phyloP scores from a whole-genome alignment of 2,797 vertebrate species.

The Enteromius unitaeniatus region DNA sequence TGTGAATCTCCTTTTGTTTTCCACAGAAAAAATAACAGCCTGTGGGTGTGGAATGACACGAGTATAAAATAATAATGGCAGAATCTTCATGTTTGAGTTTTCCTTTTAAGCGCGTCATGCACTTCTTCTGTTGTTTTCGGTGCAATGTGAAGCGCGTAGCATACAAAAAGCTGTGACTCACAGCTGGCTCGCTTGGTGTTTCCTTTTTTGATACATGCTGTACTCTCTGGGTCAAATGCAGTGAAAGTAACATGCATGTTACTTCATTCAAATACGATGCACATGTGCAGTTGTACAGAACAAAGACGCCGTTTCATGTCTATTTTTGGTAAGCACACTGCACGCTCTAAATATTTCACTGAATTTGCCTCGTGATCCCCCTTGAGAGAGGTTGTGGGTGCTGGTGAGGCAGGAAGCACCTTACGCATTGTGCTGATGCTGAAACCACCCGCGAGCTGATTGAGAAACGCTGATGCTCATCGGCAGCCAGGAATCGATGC shows the following conservation, averaged over 20 bases:
- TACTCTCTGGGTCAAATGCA: conserved; percentile 12
- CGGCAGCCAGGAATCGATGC: conserved; percentile 36
- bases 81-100: neutral
- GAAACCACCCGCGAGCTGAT: conserved; percentile 33
- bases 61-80: conserved; percentile 12
- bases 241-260: neutral
- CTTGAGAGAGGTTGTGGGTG: conserved; percentile 27
- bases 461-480: conserved; percentile 32
- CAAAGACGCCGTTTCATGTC: neutral
- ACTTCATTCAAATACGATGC: neutral
- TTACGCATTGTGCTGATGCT: conserved; percentile 27
- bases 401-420: neutral
- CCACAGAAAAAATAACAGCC: neutral
- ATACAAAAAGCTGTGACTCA: conserved; percentile 27
- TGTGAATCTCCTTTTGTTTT: conserved; percentile 1
- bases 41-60: neutral
- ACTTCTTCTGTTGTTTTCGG: conserved; percentile 9
- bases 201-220: conserved; percentile 7
- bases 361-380: neutral
- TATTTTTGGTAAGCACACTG: neutral
- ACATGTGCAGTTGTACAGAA: neutral
- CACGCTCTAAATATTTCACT: neutral
- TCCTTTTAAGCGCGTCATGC: conserved; percentile 16
- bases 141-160: neutral
- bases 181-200: conserved; percentile 6